A percentile compares a stretch with the other conserved stretches of the same genome.
phyloP scores from a whole-genome alignment of 1,140 invertebrate species.

The Scaptodrosophila lebanonensis region DNA sequence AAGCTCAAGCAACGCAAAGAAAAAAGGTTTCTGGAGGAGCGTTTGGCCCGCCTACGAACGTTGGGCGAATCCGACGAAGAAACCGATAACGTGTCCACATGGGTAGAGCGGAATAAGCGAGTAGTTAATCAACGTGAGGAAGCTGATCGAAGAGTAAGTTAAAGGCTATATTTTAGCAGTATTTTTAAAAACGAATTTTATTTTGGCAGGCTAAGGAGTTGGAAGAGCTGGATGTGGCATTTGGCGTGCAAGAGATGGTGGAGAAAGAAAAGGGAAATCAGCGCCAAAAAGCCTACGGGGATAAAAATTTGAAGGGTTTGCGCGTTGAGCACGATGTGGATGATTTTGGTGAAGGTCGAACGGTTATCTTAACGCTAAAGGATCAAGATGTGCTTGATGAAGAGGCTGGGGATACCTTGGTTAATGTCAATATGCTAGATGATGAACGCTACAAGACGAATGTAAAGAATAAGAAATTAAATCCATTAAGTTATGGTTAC shows the following conservation, averaged over 20 bases:
- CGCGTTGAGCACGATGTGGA: slow-evolving; percentile 91
- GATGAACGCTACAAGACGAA: slow-evolving; percentile 95
- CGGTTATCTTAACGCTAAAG: slow-evolving; percentile 94
- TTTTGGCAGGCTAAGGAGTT: slow-evolving; percentile 88
- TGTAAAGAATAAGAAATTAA: slow-evolving; percentile 90
- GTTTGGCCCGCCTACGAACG: slow-evolving; percentile 81
- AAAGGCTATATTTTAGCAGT: neutral
- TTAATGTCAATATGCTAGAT: slow-evolving; percentile 98
- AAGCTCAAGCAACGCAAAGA: slow-evolving; percentile 87
- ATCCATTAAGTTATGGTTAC: slow-evolving; percentile 89
- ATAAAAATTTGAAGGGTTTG: slow-evolving; percentile 87
- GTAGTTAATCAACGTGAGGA: slow-evolving; percentile 89
- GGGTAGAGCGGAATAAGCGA: slow-evolving; percentile 90
- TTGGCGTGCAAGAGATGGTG: slow-evolving; percentile 91
- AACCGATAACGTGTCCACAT: slow-evolving; percentile 84
- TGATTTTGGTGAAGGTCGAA: slow-evolving; percentile 89
- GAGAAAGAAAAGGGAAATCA: slow-evolving; percentile 85
- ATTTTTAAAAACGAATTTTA: neutral
- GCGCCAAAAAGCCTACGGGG: slow-evolving; percentile 82
- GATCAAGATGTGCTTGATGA: slow-evolving; percentile 95
- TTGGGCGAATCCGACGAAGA: slow-evolving; percentile 88
- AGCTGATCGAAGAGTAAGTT: slow-evolving; percentile 89
- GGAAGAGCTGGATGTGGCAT: slow-evolving; percentile 96
- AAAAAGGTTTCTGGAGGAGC: slow-evolving; percentile 88
- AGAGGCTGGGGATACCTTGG: slow-evolving; percentile 91